Conservation (phyloP, 2,797 vertebrate genomes). For the Pelodytes ibericus region DNA sequence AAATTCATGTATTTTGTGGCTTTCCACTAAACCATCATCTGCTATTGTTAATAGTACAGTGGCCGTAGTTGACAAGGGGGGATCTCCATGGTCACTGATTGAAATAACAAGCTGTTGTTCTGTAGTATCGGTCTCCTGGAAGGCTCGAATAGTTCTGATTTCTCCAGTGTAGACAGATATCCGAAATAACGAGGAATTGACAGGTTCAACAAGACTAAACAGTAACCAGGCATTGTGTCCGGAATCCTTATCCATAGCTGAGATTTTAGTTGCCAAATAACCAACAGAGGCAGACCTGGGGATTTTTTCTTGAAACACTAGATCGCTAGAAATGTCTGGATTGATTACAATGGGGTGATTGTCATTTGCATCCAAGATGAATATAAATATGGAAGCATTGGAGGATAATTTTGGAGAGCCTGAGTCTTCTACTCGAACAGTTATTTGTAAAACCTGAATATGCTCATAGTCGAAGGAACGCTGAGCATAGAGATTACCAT, state of each 20-base stretch:
- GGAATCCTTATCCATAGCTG: constrained; percentile 47
- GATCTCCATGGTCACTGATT: constrained; percentile 44
- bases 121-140: constrained; percentile 30
- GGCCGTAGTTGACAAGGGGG: constrained; percentile 26
- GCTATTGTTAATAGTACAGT: constrained; percentile 32
- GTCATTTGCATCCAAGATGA: constrained; percentile 44
- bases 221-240: constrained; percentile 47
- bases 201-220: constrained; percentile 24
- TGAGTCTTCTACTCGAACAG: constrained; percentile 36
- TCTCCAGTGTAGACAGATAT: constrained; percentile 39
- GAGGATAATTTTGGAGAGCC: constrained; percentile 40
- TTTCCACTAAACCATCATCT: constrained; percentile 23
- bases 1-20: constrained; percentile 26
- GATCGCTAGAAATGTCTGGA: constrained; percentile 6
- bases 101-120: constrained; percentile 29
- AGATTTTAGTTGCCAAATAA: constrained; percentile 42
- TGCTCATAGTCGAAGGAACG: constrained; percentile 45
- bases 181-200: constrained; percentile 25
- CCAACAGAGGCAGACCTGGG: constrained; percentile 32
- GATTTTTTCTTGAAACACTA: constrained; percentile 31
- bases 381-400: constrained; percentile 36
- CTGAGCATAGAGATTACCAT: constrained; percentile 44
- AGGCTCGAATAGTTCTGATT: constrained; percentile 24
- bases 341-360: constrained; percentile 34
- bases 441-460: constrained; percentile 35